Evolutionary conservation across 2,888 invertebrate species (phyloP).

Genomic region (Erebia epiphron): DNA sequence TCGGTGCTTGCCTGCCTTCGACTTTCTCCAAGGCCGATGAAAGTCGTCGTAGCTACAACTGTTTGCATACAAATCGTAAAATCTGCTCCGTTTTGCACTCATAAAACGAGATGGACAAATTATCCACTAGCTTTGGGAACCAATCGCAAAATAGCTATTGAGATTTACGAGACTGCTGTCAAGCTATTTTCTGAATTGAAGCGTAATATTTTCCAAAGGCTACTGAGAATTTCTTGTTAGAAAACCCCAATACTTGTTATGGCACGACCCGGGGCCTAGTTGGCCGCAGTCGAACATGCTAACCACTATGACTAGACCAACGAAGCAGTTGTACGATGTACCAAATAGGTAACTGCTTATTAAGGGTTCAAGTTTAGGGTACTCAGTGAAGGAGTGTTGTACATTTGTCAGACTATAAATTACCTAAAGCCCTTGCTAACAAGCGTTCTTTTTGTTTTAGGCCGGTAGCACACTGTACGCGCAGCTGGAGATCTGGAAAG

Average conservation of each 20-base stretch:
- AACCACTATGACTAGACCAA: too few relatives aligned
- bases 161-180: too few relatives aligned
- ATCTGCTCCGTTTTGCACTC: conserved; percentile 48
- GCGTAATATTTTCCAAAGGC: too few relatives aligned
- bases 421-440: neutral
- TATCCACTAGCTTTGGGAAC: conserved; percentile 2
- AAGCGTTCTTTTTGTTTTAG: conserved; percentile 65
- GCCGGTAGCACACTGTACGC: conserved; percentile 93
- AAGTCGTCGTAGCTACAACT: conserved; percentile 58
- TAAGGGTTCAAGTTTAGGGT: too few relatives aligned
- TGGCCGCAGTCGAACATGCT: too few relatives aligned
- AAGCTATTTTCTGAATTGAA: too few relatives aligned
- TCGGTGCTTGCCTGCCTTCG: conserved; percentile 50
- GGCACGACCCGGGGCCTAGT: too few relatives aligned
- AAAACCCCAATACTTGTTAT: too few relatives aligned
- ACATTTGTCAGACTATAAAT: neutral
- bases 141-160: neutral
- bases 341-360: too few relatives aligned
- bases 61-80: conserved; percentile 66
- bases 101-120: conserved; percentile 38
- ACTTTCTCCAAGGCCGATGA: conserved; percentile 79
- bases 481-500: conserved; percentile 96
- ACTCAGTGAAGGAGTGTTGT: too few relatives aligned
- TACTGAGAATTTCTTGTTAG: too few relatives aligned
- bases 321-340: too few relatives aligned